Evolutionary conservation across 1,140 invertebrate genomes (phyloP).

Genomic region (Atta cephalotes): DNA sequence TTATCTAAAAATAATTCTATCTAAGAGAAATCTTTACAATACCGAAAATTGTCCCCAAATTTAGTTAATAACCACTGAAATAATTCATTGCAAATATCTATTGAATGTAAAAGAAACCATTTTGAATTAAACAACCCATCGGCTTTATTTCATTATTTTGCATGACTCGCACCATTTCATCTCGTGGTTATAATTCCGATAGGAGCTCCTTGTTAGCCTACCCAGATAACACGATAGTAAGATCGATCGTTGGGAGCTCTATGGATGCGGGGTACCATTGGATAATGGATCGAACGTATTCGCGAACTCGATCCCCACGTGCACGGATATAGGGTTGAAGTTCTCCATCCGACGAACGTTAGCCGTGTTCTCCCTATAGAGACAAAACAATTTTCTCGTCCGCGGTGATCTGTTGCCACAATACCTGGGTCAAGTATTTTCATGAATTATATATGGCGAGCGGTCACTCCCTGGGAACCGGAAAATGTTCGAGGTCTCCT

Average conservation of each 20-base stretch:
- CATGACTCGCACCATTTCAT: conserved; percentile 39
- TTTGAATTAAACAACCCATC: not conserved
- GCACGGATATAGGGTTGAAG: conserved; percentile 53
- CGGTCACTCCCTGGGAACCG: conserved; percentile 20
- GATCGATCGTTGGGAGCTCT: conserved; percentile 52
- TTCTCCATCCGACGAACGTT: conserved; percentile 41
- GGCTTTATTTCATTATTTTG: conserved; percentile 51
- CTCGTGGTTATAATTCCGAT: not conserved
- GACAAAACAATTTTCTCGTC: conserved; percentile 72
- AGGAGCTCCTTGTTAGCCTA: conserved; percentile 61
- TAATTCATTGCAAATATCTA: not conserved
- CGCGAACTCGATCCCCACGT: conserved; percentile 51
- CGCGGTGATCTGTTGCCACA: conserved; percentile 17
- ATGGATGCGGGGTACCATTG: not conserved
- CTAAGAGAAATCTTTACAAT: not conserved
- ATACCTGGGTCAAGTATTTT: conserved; percentile 35
- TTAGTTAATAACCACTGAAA: not conserved
- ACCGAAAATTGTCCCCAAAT: not conserved
- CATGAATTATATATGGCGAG: conserved; percentile 41
- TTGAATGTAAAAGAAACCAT: not conserved
- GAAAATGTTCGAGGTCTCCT: conserved; percentile 40
- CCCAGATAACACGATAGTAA: conserved; percentile 29
- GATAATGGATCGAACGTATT: conserved; percentile 57
- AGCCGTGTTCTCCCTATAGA: conserved; percentile 34
- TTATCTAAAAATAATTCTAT: conserved; percentile 13